Percentiles rank a stretch among this genome's conserved stretches.
Conservation (phyloP, 2,888 invertebrate genomes). For the Heptascelio sp. region DNA sequence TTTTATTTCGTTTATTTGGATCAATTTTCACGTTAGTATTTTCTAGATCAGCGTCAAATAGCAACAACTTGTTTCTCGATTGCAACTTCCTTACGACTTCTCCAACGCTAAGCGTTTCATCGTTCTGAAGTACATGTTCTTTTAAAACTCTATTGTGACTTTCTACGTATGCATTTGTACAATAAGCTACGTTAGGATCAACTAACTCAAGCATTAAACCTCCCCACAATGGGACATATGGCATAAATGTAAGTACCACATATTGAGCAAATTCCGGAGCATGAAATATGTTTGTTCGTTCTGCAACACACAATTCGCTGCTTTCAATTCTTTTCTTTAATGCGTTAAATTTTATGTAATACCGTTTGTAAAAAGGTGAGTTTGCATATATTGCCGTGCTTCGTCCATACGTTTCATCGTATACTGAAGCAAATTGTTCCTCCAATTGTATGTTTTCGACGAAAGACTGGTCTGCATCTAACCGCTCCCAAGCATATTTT, state of each 20-base stretch:
- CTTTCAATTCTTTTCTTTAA: neutral
- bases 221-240: conserved; percentile 61
- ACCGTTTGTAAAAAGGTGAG: conserved; percentile 27
- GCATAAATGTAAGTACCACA: conserved; percentile 59
- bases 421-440: too few species aligned
- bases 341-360: neutral
- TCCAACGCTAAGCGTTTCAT: conserved; percentile 5
- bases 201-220: conserved; percentile 56
- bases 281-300: conserved; percentile 11
- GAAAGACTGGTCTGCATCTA: too few species aligned
- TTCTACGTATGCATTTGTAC: conserved; percentile 68
- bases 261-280: conserved; percentile 52
- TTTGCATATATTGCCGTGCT: too few species aligned
- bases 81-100: conserved; percentile 18
- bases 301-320: conserved; percentile 1
- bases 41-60: conserved; percentile 5
- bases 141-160: conserved; percentile 34
- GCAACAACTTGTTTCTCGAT: neutral
- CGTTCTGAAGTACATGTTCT: neutral
- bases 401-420: too few species aligned
- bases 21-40: too few species aligned
- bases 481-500: too few species aligned
- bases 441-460: too few species aligned
- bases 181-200: conserved; percentile 49
- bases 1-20: neutral